Base-by-base conservation (phyloP, 2,888 invertebrate species). In the Nemotelus pantherinus region DNA sequence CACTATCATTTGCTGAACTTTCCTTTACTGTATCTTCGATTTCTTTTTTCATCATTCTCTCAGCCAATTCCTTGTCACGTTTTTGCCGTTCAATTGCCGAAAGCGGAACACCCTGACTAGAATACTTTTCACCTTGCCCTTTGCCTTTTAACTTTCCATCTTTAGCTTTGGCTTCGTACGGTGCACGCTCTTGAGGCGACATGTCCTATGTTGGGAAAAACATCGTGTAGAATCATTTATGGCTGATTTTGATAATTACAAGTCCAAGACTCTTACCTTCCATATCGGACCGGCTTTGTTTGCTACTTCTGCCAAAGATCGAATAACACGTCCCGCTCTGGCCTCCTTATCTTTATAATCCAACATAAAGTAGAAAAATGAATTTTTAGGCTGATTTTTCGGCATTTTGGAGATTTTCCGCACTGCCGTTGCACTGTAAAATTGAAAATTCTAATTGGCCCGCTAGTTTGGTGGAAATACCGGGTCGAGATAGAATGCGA, bases 11-110 rank as follows among this genome's bases (percentile, higher is more conserved):
- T 7, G 55, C 47, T 2, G 7, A 60, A 43, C 77, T 48, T 41
- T 64, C 44, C 45, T 58, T 70, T 3, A 86, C 83, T 0, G 83
- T 82, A 3, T 79, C 81, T 3, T 86, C 85, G 6, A 83, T 85
- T 7, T 78, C 77, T 5, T 84, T 83, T 50, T 85, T 87, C 83
- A 84, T 85, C 0, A 79, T 50, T 2, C 83, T 78, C 7, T 81
- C 72, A 0, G 64, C 79, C 0, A 82, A 78, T 0, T 82, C 82
- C 0, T 78, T 77, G 0, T 84, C 82, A 2, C 53, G 63, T 9
- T 82, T 81, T 43, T 83, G 82, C 0, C 79, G 81, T 70, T 84
- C 82, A 2, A 85, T 80, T 0, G 72, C 10, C 1, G 83, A 79
- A 0, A 86, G 2, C 0, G 83, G 70, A 3, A 81, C 78, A 0